Evolutionary conservation across 23 tunicate species (phyloP).

Genomic region (Trididemnum miniatum): DNA sequence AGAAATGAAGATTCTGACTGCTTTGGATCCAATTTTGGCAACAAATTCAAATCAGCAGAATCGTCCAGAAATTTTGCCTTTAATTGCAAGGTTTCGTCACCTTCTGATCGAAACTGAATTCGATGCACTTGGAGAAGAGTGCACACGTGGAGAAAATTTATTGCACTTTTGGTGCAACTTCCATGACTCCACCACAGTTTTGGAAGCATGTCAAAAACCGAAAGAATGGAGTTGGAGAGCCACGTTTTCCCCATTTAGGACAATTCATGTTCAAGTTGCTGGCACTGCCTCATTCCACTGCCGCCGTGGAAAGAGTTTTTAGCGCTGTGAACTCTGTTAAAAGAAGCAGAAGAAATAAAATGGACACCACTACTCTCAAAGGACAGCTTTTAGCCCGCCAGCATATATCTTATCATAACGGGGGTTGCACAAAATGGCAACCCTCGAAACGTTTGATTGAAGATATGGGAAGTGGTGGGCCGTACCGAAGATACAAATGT

Average conservation of each 20-base stretch:
- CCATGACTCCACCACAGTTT: slow-evolving; percentile 50
- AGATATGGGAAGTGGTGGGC: slow-evolving; percentile 32
- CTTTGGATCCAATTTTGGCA: slow-evolving; percentile 44
- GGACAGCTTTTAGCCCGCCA: slow-evolving; percentile 32
- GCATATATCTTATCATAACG: slow-evolving; percentile 14
- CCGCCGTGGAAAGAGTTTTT: slow-evolving; percentile 29
- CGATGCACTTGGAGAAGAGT: slow-evolving; percentile 36
- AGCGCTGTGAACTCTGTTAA: slow-evolving; percentile 37
- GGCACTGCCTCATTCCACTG: slow-evolving; percentile 31
- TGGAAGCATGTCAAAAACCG: slow-evolving; percentile 24
- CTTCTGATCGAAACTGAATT: slow-evolving; percentile 31
- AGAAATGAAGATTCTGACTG: slow-evolving; percentile 35
- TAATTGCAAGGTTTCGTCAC: slow-evolving; percentile 31
- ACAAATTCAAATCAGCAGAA: slow-evolving; percentile 30
- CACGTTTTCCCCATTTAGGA: slow-evolving; percentile 31
- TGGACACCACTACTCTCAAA: slow-evolving; percentile 8
- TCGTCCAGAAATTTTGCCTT: slow-evolving; percentile 37
- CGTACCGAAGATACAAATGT: slow-evolving; percentile 27
- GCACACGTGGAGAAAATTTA: slow-evolving; percentile 38
- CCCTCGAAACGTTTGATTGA: slow-evolving; percentile 22
- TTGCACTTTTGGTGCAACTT: slow-evolving; percentile 30
- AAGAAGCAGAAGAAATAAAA: slow-evolving; percentile 17
- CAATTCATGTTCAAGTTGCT: slow-evolving; percentile 25
- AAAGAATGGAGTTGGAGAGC: slow-evolving; percentile 36
- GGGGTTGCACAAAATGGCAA: slow-evolving; percentile 35